Base-by-base conservation (phyloP, 2,113 vertebrate genomes). In the Toxostoma redivivum region DNA sequence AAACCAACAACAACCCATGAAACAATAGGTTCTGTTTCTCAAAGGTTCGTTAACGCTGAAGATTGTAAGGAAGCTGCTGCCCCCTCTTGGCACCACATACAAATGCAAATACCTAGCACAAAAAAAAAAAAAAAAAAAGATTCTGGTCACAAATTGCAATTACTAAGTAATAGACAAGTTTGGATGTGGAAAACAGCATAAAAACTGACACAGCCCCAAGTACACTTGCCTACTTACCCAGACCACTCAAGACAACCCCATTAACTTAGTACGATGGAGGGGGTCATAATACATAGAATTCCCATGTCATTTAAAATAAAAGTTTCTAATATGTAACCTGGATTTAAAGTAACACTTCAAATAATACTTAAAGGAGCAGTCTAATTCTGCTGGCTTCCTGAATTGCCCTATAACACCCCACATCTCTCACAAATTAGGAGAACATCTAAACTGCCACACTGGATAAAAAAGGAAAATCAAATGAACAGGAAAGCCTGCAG, bases 41-140 rank as follows among this genome's bases (percentile, higher is more conserved):
- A 3, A 23, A 25, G 16, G 8, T 11, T 0, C 9, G 1, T 17
- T 51, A 42, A 51, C 0, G 10, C 33, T 21, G 50, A 48, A 18
- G 15, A 95, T 72, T 80, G 81, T 84, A 90, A 90, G 73, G 92
- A 93, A 73, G 87, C 66, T 97, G 76, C 92, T 97, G 96, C 97
- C 97, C 96, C 84, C 97, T 98, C 70, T 84, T 97, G 98, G 87
- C 44, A 83, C 3, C 48, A 74, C 35, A 64, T 10, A 61, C 15
- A 92, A 91, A 72, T 84, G 61, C 69, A 88, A 64, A 38, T 24
- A 47, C 30, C 37, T 50, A 2, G 37, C 35, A 51, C 7, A 3
- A 2, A 47, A 61, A 71, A 79, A 7, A 5, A 3, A 2, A 47
- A 61, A 71, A 79, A 7, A 5, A 5, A 40, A 21, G 31, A 45